Conservation (phyloP, 2,888 invertebrate genomes). For the Encarsia formosa region DNA sequence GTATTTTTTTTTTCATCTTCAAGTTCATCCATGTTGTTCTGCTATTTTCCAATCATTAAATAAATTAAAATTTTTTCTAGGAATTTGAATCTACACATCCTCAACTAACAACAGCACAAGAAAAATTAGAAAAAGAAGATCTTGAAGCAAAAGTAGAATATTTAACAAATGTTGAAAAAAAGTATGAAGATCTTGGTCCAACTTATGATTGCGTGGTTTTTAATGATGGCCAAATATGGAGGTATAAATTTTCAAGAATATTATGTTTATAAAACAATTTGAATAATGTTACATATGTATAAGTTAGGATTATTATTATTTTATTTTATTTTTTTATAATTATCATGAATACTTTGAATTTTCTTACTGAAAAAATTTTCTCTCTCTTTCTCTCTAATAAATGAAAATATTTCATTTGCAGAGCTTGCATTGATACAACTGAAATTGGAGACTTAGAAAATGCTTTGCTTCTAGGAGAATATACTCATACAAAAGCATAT, state of each 20-base stretch:
- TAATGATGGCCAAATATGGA: conserved; percentile 88
- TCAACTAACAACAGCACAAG: conserved; percentile 58
- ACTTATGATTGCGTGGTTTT: conserved; percentile 92
- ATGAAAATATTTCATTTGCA: conserved; percentile 46
- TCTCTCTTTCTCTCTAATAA: too few relatives aligned
- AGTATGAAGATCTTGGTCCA: conserved; percentile 81
- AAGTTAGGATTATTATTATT: background rate
- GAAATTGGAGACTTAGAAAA: conserved; percentile 76
- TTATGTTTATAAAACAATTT: too few relatives aligned
- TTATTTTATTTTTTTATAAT: conserved; percentile 8
- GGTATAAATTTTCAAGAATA: conserved; percentile 56
- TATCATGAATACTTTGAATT: conserved; percentile 2
- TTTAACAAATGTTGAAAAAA: conserved; percentile 79
- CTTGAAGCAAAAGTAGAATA: conserved; percentile 81
- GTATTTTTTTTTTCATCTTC: conserved; percentile 16
- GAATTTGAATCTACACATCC: conserved; percentile 70
- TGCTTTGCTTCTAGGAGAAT: conserved; percentile 77
- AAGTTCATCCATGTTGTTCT: conserved; percentile 17
- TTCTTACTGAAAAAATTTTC: too few relatives aligned
- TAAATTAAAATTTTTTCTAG: conserved; percentile 28
- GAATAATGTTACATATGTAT: background rate
- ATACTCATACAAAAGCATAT: conserved; percentile 73
- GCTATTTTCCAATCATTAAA: conserved; percentile 18
- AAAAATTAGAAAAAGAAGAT: conserved; percentile 85
- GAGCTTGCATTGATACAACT: conserved; percentile 80